phyloP scores from a whole-genome alignment of 2,888 invertebrate species.

The Diaperis boleti region DNA sequence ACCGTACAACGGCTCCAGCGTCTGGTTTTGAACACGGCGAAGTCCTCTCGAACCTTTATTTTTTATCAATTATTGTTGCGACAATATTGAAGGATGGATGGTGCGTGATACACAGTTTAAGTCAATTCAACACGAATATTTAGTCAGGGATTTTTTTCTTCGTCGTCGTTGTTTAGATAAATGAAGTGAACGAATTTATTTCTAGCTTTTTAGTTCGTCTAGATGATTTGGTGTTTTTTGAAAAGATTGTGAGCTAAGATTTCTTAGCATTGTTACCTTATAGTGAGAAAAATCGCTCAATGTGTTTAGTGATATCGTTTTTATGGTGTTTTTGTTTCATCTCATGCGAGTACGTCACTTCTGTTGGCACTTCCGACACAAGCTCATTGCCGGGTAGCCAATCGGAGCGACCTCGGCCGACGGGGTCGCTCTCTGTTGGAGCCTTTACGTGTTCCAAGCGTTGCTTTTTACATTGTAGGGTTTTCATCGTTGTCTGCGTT shows the following conservation, averaged over 20 bases:
- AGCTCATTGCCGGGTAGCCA: background rate
- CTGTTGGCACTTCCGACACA: conserved; percentile 3
- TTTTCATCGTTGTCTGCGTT: too few species aligned
- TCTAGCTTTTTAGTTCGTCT: too few species aligned
- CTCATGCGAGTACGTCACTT: too few species aligned
- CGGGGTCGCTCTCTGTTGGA: too few species aligned
- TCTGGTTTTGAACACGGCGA: conserved; percentile 8
- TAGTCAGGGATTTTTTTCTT: conserved; percentile 56
- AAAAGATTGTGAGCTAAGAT: conserved; percentile 52
- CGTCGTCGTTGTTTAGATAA: conserved; percentile 22
- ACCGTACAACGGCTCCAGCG: background rate
- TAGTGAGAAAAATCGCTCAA: conserved; percentile 60
- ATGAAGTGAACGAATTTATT: too few species aligned
- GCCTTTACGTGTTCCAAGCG: conserved; percentile 41
- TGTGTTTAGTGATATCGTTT: conserved; percentile 53
- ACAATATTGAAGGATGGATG: conserved; percentile 42
- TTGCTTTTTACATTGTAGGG: conserved; percentile 36
- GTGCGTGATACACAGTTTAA: conserved; percentile 43
- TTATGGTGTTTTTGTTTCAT: conserved; percentile 13
- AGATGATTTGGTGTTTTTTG: conserved; percentile 9
- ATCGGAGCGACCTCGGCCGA: background rate
- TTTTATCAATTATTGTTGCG: conserved; percentile 36
- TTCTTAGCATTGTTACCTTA: conserved; percentile 54
- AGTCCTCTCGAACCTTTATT: conserved; percentile 13
- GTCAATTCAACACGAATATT: conserved; percentile 58